Conservation (phyloP, 2,113 vertebrate species). For the Chamaea fasciata region DNA sequence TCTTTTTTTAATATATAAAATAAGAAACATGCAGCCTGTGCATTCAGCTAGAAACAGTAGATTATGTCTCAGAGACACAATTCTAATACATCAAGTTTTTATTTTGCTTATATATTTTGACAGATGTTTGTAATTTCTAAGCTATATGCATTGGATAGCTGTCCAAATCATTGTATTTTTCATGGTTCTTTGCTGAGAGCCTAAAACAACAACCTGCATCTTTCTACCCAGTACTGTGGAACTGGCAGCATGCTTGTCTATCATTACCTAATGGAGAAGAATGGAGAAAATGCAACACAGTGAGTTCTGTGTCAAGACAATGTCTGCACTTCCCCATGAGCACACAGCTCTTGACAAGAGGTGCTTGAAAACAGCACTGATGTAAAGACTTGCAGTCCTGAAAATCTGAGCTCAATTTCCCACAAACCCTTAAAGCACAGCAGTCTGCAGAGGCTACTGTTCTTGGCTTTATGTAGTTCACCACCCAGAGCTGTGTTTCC, state of each 20-base stretch:
- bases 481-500: background rate
- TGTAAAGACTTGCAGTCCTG: background rate
- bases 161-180: background rate
- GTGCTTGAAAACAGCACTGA: background rate
- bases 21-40: background rate
- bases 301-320: background rate
- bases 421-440: background rate
- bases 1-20: background rate
- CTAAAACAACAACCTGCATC: background rate
- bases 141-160: background rate
- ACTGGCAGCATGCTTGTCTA: background rate
- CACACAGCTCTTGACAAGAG: background rate
- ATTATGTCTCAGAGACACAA: background rate
- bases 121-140: constrained; percentile 22
- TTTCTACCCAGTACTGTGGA: background rate
- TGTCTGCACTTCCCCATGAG: background rate
- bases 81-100: background rate
- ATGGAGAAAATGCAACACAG: background rate
- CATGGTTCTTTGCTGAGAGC: background rate
- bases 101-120: constrained; percentile 27
- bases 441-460: background rate
- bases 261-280: background rate
- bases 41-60: background rate
- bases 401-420: background rate
- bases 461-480: fast-evolving